Percentiles rank a stretch among this genome's conserved stretches.
phyloP scores from a whole-genome alignment of 1,140 invertebrate species.

The Hycleus phaleratus region DNA sequence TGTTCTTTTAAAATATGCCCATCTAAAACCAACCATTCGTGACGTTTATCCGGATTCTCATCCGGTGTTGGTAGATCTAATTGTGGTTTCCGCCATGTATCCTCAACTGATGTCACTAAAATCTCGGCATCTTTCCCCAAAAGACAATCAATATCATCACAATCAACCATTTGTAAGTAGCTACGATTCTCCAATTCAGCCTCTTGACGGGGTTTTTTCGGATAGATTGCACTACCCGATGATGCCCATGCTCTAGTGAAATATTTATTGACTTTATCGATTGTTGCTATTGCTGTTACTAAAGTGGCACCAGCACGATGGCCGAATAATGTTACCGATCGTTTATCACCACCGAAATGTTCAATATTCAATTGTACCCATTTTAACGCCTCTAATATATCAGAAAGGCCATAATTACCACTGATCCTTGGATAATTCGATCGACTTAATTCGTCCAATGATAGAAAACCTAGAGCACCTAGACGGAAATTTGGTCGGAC shows the following conservation, averaged over 20 bases:
- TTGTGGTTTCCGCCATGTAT: slow-evolving; percentile 56
- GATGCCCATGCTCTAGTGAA: slow-evolving; percentile 67
- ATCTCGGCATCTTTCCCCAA: slow-evolving; percentile 50
- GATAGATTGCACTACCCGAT: slow-evolving; percentile 61
- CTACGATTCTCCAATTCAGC: slow-evolving; percentile 52
- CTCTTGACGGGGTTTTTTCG: slow-evolving; percentile 51
- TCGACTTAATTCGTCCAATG: slow-evolving; percentile 59
- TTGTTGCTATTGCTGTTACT: slow-evolving; percentile 58
- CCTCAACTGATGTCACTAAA: slow-evolving; percentile 57
- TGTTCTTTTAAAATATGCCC: slow-evolving; percentile 57
- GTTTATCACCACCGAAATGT: slow-evolving; percentile 73
- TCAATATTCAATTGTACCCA: slow-evolving; percentile 77
- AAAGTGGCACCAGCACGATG: slow-evolving; percentile 70
- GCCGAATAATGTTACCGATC: slow-evolving; percentile 69
- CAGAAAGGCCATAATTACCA: slow-evolving; percentile 80
- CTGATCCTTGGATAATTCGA: slow-evolving; percentile 63
- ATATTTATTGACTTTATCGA: slow-evolving; percentile 49
- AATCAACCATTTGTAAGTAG: slow-evolving; percentile 50
- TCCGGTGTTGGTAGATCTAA: slow-evolving; percentile 51
- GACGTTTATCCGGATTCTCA: slow-evolving; percentile 49
- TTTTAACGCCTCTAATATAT: slow-evolving; percentile 65
- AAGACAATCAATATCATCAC: slow-evolving; percentile 51
- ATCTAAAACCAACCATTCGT: slow-evolving; percentile 69
- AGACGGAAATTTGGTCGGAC: slow-evolving; percentile 74
- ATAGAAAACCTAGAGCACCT: slow-evolving; percentile 71